Base-by-base conservation (phyloP, 2,888 invertebrate species). In the Holacanthella duospinosa region DNA sequence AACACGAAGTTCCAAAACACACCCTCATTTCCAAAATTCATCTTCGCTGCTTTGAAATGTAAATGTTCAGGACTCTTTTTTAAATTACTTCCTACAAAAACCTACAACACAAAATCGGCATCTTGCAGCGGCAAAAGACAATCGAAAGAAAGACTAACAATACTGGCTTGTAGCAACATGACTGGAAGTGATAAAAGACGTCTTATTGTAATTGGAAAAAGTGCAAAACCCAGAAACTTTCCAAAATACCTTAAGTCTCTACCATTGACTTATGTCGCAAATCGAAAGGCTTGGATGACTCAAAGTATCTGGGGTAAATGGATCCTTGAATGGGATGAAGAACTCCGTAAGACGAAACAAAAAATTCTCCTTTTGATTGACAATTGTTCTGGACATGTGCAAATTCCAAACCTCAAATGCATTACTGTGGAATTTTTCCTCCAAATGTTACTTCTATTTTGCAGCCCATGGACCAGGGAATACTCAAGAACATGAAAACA, bases 51-150 rank as follows among this genome's bases (percentile, higher is more conserved):
- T n/a, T n/a, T n/a, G n/a, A n/a, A n/a, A n/a, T n/a, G n/a, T n/a
- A n/a, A n/a, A n/a, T n/a, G n/a, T n/a, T n/a, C 36, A 36, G 48
- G 48, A 4, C 36, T 48, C n/a, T 48, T 48, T 48, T 48, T 48
- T 21, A n/a, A 48, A 48, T 16, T 48, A 21, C 48, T 48, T 48
- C 48, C 48, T 21, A 21, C 6, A 9, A 48, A 48, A 48, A n/a
- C 48, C n/a, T 48, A 48, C 48, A 48, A 48, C 19, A 16, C 21
- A 4, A 48, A 21, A n/a, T n/a, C 12, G 6, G 48, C 6, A 9
- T 4, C 4, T 16, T 48, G 16, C 6, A 4, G 21, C 21, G 48
- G 48, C 12, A 48, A 48, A 21, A 48, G n/a, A 21, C 12, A n/a
- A 48, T 9, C 12, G 21, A 48, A 48, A 21, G 4, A 48, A 21